phyloP scores from a whole-genome alignment of 2,113 vertebrate genomes.

The Otocyon megalotis region DNA sequence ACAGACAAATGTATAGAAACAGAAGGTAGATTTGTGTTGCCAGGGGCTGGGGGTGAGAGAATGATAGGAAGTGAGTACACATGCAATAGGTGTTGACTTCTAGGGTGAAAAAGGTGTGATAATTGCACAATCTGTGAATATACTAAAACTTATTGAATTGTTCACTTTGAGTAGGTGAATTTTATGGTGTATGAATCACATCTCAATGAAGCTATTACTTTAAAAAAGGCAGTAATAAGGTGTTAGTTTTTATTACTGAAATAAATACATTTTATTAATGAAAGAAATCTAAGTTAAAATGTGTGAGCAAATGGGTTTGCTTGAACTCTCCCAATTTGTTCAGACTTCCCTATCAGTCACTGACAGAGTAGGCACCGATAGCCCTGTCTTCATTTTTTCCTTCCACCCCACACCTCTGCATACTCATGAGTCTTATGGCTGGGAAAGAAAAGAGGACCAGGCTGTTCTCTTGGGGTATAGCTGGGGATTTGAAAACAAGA shows the following conservation, averaged over 20 bases:
- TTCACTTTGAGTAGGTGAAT: background rate
- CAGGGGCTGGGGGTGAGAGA: too few species aligned
- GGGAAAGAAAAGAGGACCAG: too few species aligned
- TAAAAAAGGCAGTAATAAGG: background rate
- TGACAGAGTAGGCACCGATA: background rate
- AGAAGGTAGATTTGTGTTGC: background rate
- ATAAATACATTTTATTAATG: background rate
- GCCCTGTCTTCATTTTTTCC: rapidly evolving
- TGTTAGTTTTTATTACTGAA: background rate
- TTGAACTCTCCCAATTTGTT: background rate
- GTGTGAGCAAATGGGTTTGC: background rate
- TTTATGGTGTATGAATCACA: background rate
- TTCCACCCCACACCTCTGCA: rapidly evolving
- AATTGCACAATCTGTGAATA: background rate
- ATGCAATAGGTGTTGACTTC: background rate
- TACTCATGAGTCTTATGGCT: background rate
- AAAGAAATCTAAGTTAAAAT: background rate
- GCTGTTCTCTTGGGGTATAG: background rate
- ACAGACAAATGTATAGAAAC: background rate
- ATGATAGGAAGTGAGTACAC: background rate
- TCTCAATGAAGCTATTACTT: background rate
- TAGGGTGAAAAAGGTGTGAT: background rate
- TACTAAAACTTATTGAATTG: background rate
- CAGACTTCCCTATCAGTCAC: background rate
- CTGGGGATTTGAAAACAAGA: background rate